Evolutionary conservation across 2,888 invertebrate genomes (phyloP).

Genomic region (Sesia apiformis): DNA sequence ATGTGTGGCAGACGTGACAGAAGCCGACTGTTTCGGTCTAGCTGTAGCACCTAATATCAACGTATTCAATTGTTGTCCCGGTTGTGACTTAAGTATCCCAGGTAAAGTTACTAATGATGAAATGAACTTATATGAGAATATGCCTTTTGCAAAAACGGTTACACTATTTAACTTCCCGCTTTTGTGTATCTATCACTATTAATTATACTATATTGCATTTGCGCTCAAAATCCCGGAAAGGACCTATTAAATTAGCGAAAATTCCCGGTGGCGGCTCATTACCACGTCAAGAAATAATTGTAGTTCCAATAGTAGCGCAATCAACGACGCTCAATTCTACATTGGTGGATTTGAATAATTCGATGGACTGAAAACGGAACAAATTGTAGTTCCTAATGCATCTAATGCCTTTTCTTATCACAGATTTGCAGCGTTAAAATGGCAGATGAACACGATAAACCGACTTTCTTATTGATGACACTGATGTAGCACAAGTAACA

Average conservation of each 20-base stretch:
- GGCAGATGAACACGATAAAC: too few relatives aligned
- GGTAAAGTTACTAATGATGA: neutral
- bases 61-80: slow-evolving; percentile 60
- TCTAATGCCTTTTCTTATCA: too few relatives aligned
- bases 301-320: too few relatives aligned
- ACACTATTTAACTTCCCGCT: neutral
- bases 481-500: neutral
- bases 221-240: slow-evolving; percentile 27
- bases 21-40: slow-evolving; percentile 26
- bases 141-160: neutral
- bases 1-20: slow-evolving; percentile 49
- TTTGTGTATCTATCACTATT: slow-evolving; percentile 6
- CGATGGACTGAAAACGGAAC: too few relatives aligned
- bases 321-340: too few relatives aligned
- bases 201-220: neutral
- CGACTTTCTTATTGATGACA: too few relatives aligned
- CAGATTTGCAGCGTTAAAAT: too few relatives aligned
- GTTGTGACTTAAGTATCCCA: slow-evolving; percentile 40
- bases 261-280: slow-evolving; percentile 20
- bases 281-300: neutral
- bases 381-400: too few relatives aligned
- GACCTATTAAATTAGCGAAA: slow-evolving; percentile 30
- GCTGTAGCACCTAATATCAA: slow-evolving; percentile 30
- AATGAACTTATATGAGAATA: neutral
- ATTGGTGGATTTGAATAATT: too few relatives aligned